phyloP scores from a whole-genome alignment of 2,797 vertebrate species.

The Discoglossus pictus region DNA sequence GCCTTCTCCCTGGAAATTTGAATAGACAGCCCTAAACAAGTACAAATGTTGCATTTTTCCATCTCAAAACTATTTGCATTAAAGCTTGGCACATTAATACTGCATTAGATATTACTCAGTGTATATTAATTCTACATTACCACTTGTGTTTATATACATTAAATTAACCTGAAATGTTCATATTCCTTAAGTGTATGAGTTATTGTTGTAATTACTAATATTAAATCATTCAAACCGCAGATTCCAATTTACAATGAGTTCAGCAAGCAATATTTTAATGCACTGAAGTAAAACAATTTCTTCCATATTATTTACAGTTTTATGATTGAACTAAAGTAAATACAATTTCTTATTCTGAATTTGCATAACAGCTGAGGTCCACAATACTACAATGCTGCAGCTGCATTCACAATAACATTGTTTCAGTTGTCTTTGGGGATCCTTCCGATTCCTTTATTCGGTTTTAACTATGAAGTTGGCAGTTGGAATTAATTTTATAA shows the following conservation, averaged over 20 bases:
- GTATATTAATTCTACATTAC: conserved; percentile 25
- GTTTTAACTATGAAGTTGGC: no score
- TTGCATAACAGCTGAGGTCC: conserved; percentile 45
- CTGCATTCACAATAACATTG: conserved; percentile 15
- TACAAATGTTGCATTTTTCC: no score
- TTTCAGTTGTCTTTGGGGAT: not conserved
- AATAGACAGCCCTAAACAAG: no score
- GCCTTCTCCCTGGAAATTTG: no score
- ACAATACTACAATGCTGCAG: conserved; percentile 33
- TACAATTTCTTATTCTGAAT: conserved; percentile 44
- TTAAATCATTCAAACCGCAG: conserved; percentile 31
- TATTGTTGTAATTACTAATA: conserved; percentile 36
- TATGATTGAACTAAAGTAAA: conserved; percentile 57
- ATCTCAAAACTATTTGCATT: no score
- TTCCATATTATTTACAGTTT: conserved; percentile 50
- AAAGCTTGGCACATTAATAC: no score
- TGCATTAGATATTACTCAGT: conserved; percentile 17
- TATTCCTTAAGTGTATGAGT: conserved; percentile 33
- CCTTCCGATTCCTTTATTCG: no score
- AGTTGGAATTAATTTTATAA: no score
- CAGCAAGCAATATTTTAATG: conserved; percentile 38
- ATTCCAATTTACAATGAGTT: conserved; percentile 21
- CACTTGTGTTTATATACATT: conserved; percentile 23
- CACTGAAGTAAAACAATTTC: conserved; percentile 37
- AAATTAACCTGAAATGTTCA: conserved; percentile 26